Base-by-base conservation (phyloP, 2,888 invertebrate genomes). In the Ophion ventricosus region DNA sequence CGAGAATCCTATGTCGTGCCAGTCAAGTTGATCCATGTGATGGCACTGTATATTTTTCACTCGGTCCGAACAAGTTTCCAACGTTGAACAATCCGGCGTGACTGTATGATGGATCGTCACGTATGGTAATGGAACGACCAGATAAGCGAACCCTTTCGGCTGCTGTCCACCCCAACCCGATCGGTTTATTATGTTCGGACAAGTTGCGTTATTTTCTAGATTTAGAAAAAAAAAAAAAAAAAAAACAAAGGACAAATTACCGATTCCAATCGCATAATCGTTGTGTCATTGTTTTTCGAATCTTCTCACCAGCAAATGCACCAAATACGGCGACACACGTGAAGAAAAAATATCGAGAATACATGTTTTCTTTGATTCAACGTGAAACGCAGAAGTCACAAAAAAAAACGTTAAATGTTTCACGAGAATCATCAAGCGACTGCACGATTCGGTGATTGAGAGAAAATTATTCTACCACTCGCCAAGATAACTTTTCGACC, bases 1-100 rank as follows among this genome's bases (percentile, higher is more conserved):
- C 95, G 95, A 95, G 88, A 94, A 95, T 40, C 94, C 95, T 77
- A 96, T 95, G 88, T 96, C 96, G 63, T 92, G 91, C 89, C 94
- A 95, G 17, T 94, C 92, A 25, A 94, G 85, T 1, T 88, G 88
- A 69, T 94, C 92, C 90, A 94, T 94, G 25, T 96, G 95, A 86
- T 94, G 94, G 72, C 92, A 90, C 84, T 95, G 95, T 56, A 95
- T 95, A 29, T 90, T 92, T 35, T 90, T 93, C 4, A 94, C 88
- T 0, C 91, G 86, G 5, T 86, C 84, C 3, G 93, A 91, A 86
- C 96, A 96, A 0, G 91, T 88, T 0, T 88, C 89, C 73, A 93
- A 93, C 0, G 92, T 93, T 0, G 79, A 40, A 82, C 95, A 96
- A 20, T 93, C 92, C 0, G 92, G 89, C 0, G 94, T 94, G 0